phyloP scores from a whole-genome alignment of 2,113 vertebrate species.

The Ammodytes dubius region DNA sequence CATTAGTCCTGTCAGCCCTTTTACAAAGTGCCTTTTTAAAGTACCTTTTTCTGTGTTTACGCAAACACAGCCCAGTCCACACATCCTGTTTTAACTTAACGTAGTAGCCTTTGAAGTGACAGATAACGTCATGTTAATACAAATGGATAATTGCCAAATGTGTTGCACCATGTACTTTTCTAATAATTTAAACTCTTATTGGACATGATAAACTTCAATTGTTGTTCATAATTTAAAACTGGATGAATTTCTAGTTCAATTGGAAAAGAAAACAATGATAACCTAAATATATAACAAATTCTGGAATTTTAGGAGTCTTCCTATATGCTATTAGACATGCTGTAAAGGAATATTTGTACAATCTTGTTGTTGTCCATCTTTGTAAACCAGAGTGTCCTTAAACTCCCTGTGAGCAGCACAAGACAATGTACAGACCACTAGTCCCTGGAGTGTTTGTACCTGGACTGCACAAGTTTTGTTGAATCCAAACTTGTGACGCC shows the following conservation, averaged over 20 bases:
- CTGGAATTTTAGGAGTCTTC: neutral
- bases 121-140: neutral
- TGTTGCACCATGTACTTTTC: neutral
- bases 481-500: conserved; percentile 88
- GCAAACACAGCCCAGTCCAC: neutral
- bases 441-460: conserved; percentile 79
- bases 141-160: neutral
- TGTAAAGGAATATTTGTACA: neutral
- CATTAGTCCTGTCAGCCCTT: neutral
- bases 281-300: neutral
- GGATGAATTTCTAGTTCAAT: neutral
- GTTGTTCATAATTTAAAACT: neutral
- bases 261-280: neutral
- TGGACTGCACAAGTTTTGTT: too few relatives aligned
- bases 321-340: neutral
- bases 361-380: neutral
- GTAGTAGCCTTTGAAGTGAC: neutral
- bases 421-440: conserved; percentile 55
- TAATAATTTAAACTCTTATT: neutral
- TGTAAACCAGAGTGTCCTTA: conserved; percentile 48
- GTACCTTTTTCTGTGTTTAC: neutral
- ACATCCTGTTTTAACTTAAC: neutral
- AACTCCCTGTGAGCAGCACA: conserved; percentile 84
- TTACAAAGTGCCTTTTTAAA: neutral
- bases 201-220: neutral